Percentiles rank a stretch among this genome's conserved stretches.
Evolutionary conservation across 2,888 invertebrate species (phyloP).

Genomic region (Belgica antarctica): DNA sequence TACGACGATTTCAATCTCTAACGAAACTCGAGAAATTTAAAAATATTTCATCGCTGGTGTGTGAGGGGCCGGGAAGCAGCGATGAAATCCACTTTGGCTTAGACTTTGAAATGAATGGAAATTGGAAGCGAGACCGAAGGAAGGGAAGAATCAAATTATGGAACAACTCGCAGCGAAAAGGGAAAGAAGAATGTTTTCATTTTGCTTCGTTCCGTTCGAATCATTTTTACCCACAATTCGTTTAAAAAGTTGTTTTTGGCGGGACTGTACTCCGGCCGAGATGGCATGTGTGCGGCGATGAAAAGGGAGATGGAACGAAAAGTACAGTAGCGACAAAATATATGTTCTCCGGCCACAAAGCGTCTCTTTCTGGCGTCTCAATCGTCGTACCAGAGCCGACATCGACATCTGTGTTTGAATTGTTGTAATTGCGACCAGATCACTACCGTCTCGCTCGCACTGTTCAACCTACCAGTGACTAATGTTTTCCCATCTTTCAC

Average conservation of each 20-base stretch:
- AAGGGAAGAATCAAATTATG: conserved; percentile 3
- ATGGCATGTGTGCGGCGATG: conserved; percentile 12
- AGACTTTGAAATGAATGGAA: conserved; percentile 25
- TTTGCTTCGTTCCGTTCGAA: not conserved
- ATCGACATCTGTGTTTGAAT: not conserved
- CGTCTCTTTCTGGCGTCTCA: conserved; percentile 19
- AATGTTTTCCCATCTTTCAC: conserved; percentile 47
- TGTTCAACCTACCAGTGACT: too few relatives aligned
- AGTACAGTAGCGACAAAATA: conserved; percentile 37
- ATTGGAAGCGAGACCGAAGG: conserved; percentile 11
- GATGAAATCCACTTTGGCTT: not conserved
- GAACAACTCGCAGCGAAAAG: conserved; percentile 10
- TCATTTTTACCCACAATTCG: not conserved
- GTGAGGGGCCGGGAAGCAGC: not conserved
- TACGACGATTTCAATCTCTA: conserved; percentile 6
- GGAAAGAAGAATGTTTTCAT: not conserved
- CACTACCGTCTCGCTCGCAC: too few relatives aligned
- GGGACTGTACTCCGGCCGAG: conserved; percentile 27
- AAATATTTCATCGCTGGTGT: not conserved
- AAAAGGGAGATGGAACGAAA: conserved; percentile 31
- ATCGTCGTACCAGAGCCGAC: not conserved
- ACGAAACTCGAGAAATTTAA: conserved; percentile 32
- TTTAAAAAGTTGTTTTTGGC: conserved; percentile 22
- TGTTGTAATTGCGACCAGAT: not conserved
- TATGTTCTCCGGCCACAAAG: too few relatives aligned